These are phyloP conservation scores for Platichthys stellatus DNA, from an alignment of 2,113 vertebrate genomes.

Conservation along the genomic window DNA sequence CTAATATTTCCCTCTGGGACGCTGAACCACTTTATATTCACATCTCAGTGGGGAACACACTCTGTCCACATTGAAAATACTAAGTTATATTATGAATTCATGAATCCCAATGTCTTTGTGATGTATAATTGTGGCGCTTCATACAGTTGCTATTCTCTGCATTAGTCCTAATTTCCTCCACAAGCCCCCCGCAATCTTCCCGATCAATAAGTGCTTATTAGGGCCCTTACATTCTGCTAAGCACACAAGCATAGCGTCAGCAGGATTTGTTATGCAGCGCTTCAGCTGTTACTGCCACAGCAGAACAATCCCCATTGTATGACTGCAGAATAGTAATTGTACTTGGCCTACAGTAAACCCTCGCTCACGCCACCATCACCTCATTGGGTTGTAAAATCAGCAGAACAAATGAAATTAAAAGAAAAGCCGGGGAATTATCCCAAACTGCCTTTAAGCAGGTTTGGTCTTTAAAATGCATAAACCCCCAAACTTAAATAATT, in stretches of 20 bases:
- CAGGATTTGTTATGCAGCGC: slow-evolving; percentile 58
- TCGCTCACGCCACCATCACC: slow-evolving; percentile 30
- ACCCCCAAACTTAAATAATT: background rate
- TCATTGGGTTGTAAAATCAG: slow-evolving; percentile 26
- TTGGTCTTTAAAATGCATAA: slow-evolving; percentile 16
- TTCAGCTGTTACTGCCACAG: slow-evolving; percentile 45
- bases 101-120: background rate
- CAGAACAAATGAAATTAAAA: slow-evolving; percentile 27
- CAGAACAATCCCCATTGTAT: slow-evolving; percentile 56
- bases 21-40: background rate
- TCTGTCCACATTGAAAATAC: background rate
- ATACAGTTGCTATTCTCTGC: background rate
- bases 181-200: slow-evolving; percentile 6
- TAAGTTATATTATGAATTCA: background rate
- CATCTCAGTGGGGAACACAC: background rate
- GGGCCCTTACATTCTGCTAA: slow-evolving; percentile 41
- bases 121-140: background rate
- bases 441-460: slow-evolving; percentile 10
- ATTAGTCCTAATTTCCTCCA: slow-evolving; percentile 24
- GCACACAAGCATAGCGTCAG: slow-evolving; percentile 47
- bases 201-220: slow-evolving; percentile 55
- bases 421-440: background rate
- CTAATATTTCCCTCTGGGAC: no score
- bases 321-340: slow-evolving; percentile 43
- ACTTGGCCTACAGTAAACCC: slow-evolving; percentile 48